Evolutionary conservation across 2,113 vertebrate species (phyloP), one percentile per base, ranked within the genome.

Genomic region (Eleginops maclovinus): DNA sequence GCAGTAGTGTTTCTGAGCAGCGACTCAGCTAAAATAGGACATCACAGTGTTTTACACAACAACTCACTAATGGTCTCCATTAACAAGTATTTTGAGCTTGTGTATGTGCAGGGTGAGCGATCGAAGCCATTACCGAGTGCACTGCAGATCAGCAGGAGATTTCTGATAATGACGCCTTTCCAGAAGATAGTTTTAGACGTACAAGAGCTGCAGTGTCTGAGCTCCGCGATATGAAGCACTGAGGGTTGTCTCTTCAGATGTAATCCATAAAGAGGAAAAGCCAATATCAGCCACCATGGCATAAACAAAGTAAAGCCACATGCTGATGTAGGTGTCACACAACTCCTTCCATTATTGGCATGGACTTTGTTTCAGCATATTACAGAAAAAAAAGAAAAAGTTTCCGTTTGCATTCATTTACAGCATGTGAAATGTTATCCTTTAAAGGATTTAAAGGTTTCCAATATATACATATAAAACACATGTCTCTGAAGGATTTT

Each of bases 261-360:
- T 59, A 73, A 71, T 84, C 64, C 67, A 40, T 65, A 11, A 64
- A 59, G 24, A 70, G 22, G 51, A 43, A 64, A 56, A 70, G 41
- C 53, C 24, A 15, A 61, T 22, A 76, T 55, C 53, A 71, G 68
- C 62, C 40, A 41, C 28, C 59, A 21, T 16, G 43, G 68, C 65
- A 51, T 44, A 73, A 24, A 44, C 62, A 50, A 36, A 2, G 26
- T 69, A 72, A 28, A 0, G 0, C 81, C 65, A 71, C 75, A 47
- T 19, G 58, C 65, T 16, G 65, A 75, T 66, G 68, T 50, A 64
- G 47, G 60, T 47, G 62, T 59, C 41, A 54, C 63, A 64, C 61
- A 13, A 14, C 46, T 60, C 59, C 46, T n/a, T 10, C 70, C 81
- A 73, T 74, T 31, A 66, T 72, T 44, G 44, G 22, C 40, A 26